Base-by-base conservation (phyloP, 64 coral and sea anemone genomes). In the Montipora cactus region DNA sequence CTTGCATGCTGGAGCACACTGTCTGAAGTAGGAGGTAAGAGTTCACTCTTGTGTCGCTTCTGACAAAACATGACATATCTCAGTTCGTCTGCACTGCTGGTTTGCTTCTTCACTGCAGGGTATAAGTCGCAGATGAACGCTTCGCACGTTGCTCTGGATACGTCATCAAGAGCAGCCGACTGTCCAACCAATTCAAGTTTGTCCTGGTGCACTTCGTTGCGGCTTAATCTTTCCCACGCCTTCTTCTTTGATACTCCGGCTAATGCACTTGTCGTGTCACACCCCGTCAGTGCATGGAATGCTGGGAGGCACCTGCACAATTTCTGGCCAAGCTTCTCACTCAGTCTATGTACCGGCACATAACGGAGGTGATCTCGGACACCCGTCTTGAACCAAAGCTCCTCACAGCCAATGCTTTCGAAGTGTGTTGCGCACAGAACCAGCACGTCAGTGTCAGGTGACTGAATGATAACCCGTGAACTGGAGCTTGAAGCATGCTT, bases 161-260 rank as follows among this genome's bases (percentile, higher is more conserved):
- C 49, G 7, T 75, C 68, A 20, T 89, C 67, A 18, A 89, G 78
- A 12, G 13, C 16, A 81, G 68, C 64, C 11, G 14, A 46, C 44
- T 75, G 47, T 15, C 92, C 78, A 2, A 94, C 37, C 64, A 89
- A 16, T 15, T 5, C 50, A 64, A 94, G 87, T 44, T 49, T 89
- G 8, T 89, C 87, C 50, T 94, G 92, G 87, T 89, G 87, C 44
- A 28, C 77, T 77, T 94, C 19, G 73, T 19, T 83, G 14, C 50
- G 47, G 4, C 59, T 15, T 45, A 89, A 49, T 19, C 7, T 11
- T 14, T 58, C 50, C 87, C 70, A 67, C 14, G 87, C 87, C 72
- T 89, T 84, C 45, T 94, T 94, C 78, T 94, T 94, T 5, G 50
- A 49, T 61, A 89, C 71, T 62, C 87, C 51, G 15, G 84, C 49